Evolutionary conservation across 2,113 vertebrate species (phyloP).

Genomic region (Colius striatus): DNA sequence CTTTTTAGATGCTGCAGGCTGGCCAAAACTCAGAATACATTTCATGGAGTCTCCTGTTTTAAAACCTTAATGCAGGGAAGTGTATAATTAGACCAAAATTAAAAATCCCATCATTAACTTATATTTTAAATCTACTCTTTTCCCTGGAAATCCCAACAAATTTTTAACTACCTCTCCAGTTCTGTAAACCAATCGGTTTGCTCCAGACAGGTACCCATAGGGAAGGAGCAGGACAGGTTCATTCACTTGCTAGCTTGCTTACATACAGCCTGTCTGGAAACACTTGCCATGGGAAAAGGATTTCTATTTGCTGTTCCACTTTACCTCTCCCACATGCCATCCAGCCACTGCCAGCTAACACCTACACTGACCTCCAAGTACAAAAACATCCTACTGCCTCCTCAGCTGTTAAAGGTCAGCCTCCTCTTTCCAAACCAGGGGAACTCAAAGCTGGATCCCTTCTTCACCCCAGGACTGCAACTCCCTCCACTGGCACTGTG

Average conservation of each 20-base stretch:
- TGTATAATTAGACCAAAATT: background rate
- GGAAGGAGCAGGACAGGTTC: background rate
- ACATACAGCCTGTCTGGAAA: background rate
- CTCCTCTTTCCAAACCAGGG: background rate
- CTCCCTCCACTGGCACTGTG: rapidly evolving
- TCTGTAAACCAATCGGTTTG: background rate
- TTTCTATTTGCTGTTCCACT: background rate
- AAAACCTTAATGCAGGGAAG: background rate
- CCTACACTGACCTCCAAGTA: background rate
- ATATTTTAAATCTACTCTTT: background rate
- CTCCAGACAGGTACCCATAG: background rate
- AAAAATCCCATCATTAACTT: background rate
- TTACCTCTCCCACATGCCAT: background rate
- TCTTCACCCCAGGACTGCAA: background rate
- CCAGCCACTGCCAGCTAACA: background rate
- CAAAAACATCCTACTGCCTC: background rate
- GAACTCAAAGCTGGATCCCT: background rate
- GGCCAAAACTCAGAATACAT: background rate
- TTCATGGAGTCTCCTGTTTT: rapidly evolving
- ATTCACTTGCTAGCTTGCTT: background rate
- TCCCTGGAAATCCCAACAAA: background rate
- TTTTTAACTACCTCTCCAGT: background rate
- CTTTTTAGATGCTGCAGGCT: background rate
- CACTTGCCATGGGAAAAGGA: rapidly evolving
- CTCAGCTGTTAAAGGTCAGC: background rate